Evolutionary conservation across 2,888 invertebrate species (phyloP).

Genomic region (Lochmaea capreae): DNA sequence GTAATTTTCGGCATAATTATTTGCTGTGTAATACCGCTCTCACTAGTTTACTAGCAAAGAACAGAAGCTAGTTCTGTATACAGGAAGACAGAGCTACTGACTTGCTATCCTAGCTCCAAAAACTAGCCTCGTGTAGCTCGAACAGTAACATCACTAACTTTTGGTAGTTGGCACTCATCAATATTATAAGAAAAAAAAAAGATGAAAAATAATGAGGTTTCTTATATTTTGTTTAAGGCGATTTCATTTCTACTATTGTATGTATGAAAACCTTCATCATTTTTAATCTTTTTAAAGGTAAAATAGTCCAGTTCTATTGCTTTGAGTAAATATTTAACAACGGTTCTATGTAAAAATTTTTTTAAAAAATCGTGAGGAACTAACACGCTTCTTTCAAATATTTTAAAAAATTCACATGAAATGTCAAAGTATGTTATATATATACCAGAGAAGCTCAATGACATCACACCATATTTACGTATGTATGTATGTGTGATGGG

Average conservation of each 20-base stretch:
- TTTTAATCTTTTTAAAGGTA: conserved; percentile 51
- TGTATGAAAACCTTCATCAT: conserved; percentile 4
- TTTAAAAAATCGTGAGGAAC: conserved; percentile 33
- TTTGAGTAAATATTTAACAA: conserved; percentile 34
- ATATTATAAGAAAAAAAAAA: conserved; percentile 43
- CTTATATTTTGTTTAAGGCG: conserved; percentile 15
- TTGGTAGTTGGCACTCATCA: conserved; percentile 66
- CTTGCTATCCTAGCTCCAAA: no score
- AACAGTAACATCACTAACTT: conserved; percentile 54
- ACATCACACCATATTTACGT: no score
- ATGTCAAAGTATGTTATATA: neutral
- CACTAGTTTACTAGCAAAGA: no score
- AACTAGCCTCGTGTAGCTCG: no score
- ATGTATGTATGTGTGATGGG: no score
- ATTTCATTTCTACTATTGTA: neutral
- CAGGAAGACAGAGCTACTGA: no score
- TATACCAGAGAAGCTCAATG: no score
- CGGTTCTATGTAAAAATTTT: conserved; percentile 35
- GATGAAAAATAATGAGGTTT: conserved; percentile 7
- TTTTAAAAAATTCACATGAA: neutral
- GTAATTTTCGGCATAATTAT: no score
- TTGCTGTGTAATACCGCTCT: no score
- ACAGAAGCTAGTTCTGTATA: no score
- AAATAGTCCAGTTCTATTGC: conserved; percentile 56
- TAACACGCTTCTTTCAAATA: conserved; percentile 15